Evolutionary conservation across 2,797 vertebrate species (phyloP), one percentile per base, ranked within the genome.

Genomic region (Spinus pinus): DNA sequence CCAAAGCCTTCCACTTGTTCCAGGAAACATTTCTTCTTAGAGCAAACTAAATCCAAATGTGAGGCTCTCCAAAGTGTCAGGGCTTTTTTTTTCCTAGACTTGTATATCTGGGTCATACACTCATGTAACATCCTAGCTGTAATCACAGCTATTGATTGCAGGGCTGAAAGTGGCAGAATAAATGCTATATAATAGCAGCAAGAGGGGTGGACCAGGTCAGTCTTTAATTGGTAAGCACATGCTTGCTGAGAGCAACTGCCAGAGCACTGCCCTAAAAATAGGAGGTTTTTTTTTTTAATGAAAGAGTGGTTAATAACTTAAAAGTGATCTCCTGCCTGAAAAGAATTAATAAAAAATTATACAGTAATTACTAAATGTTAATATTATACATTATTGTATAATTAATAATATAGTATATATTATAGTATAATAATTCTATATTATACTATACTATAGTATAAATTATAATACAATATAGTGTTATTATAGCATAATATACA

Each of bases 101-200:
- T 87, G 62, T 85, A 46, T 86, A 94, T 91, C 64, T 95, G 79
- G 91, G 90, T 92, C 95, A 82, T 57, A 54, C 1, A 93, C 77
- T 33, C 84, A 61, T 77, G 53, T 87, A 96, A 79, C 79, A 93
- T 78, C 81, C 74, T 72, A 74, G 67, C 89, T 96, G 87, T 51
- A 65, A 90, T 95, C 75, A 67, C 90, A 96, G 78, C 67, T 96
- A 85, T 93, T 86, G 95, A 94, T 95, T 96, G 71, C 75, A 80
- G 53, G 37, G 73, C 81, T 94, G 64, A 46, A 88, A 93, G 81
- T 1, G 33, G 61, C 44, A 75, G 69, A 84, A 67, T 79, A 67
- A 96, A 94, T 67, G 66, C 42, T 41, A 50, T 60, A 44, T 13
- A 75, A 61, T 17, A 94, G 73, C 17, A 93, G 75, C 66, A 61